phyloP scores from a whole-genome alignment of 2,888 invertebrate genomes.

The Heliconius aoede region DNA sequence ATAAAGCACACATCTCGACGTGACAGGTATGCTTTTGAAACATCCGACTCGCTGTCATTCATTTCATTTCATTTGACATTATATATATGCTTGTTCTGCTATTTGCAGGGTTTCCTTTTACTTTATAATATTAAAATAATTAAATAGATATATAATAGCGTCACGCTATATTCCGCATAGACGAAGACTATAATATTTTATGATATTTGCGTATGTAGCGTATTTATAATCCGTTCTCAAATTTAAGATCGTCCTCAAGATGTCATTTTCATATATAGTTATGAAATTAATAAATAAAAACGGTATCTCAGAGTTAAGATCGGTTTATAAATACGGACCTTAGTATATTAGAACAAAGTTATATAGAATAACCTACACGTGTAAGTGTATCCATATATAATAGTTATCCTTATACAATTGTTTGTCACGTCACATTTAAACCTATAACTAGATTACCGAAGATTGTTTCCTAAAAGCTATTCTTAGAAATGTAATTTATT shows the following conservation, averaged over 20 bases:
- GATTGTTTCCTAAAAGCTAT: conserved; percentile 17
- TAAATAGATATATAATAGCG: neutral
- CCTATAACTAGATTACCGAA: conserved; percentile 27
- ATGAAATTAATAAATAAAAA: no score
- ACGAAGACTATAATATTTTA: neutral
- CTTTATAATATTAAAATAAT: neutral
- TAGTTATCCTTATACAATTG: neutral
- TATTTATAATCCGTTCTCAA: no score
- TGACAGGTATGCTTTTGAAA: conserved; percentile 21
- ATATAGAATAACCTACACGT: no score
- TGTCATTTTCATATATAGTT: no score
- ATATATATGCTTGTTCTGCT: neutral
- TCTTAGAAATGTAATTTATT: conserved; percentile 3
- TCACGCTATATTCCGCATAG: neutral
- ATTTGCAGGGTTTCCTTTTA: neutral
- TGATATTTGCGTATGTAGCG: no score
- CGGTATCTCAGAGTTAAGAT: no score
- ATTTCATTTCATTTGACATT: conserved; percentile 11
- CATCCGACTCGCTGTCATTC: conserved; percentile 12
- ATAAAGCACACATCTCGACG: neutral
- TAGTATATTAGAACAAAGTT: no score
- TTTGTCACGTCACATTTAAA: conserved; percentile 26
- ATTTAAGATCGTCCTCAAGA: no score
- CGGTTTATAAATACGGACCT: no score
- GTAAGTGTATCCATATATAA: no score